phyloP scores from a whole-genome alignment of 1,140 invertebrate species.

The Subanguina moxae region DNA sequence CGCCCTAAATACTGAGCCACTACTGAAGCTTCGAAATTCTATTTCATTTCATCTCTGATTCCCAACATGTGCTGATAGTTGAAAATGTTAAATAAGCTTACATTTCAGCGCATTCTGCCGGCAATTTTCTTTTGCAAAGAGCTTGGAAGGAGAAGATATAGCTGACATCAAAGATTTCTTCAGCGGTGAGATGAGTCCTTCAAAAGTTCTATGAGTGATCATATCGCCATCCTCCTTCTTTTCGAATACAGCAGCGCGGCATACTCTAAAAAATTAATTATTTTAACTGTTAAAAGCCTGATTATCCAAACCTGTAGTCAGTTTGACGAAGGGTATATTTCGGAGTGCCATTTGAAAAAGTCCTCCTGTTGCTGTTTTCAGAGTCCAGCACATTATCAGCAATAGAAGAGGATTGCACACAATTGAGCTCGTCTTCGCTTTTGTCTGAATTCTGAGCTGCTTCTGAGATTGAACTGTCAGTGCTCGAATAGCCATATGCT shows the following conservation, averaged over 20 bases:
- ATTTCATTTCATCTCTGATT: too few species aligned
- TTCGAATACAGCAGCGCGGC: constrained; percentile 9
- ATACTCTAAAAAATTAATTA: neutral
- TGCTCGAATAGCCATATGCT: constrained; percentile 9
- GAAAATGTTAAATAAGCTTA: too few species aligned
- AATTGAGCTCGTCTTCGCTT: neutral
- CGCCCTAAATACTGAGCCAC: too few species aligned
- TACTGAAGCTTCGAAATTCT: too few species aligned
- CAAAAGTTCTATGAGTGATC: neutral
- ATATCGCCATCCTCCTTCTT: neutral
- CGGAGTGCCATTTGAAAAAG: neutral
- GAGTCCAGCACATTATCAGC: neutral
- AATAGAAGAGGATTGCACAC: neutral
- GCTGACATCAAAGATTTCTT: neutral
- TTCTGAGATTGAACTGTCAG: constrained; percentile 2
- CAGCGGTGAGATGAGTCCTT: neutral
- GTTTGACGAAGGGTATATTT: constrained; percentile 24
- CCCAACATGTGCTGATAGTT: too few species aligned
- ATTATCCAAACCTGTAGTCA: constrained; percentile 3
- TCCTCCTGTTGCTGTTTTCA: constrained; percentile 4
- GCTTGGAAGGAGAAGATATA: neutral
- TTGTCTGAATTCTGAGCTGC: neutral
- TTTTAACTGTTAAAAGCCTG: too few species aligned
- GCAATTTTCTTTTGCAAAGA: too few species aligned
- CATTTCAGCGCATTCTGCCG: too few species aligned